A percentile compares a stretch with the other conserved stretches of the same genome.
Conservation (phyloP, 2,888 invertebrate genomes). For the Chymomyza fuscimana region DNA sequence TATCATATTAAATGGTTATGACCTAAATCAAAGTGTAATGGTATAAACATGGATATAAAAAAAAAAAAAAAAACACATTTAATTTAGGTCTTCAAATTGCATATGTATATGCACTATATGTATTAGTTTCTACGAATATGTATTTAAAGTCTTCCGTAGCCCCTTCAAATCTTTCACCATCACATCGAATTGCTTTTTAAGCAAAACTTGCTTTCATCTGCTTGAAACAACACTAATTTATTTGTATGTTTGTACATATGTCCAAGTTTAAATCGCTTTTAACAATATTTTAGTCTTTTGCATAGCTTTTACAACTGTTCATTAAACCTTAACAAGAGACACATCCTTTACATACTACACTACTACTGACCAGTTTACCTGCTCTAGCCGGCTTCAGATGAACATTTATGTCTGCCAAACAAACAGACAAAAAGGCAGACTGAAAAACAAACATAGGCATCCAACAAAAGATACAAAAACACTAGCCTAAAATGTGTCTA, state of each 20-base stretch:
- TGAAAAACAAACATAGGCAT: conserved; percentile 1
- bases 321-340: background rate
- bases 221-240: background rate
- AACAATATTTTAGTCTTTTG: background rate
- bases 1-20: too few species aligned
- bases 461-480: background rate
- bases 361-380: background rate
- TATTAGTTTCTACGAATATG: too few species aligned
- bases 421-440: conserved; percentile 39
- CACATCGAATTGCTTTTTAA: background rate
- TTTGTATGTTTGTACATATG: background rate
- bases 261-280: background rate
- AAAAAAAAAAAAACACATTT: too few species aligned
- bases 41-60: too few species aligned
- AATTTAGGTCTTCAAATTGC: too few species aligned
- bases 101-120: too few species aligned
- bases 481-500: conserved; percentile 5
- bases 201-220: background rate
- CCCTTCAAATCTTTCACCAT: background rate
- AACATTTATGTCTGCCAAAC: conserved; percentile 62
- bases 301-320: background rate
- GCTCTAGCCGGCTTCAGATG: conserved; percentile 40
- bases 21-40: too few species aligned
- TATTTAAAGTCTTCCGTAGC: too few species aligned
- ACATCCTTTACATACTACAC: background rate